Evolutionary conservation across 1,140 invertebrate species (phyloP), one percentile per base, ranked within the genome.

Genomic region (Panulirus ornatus): DNA sequence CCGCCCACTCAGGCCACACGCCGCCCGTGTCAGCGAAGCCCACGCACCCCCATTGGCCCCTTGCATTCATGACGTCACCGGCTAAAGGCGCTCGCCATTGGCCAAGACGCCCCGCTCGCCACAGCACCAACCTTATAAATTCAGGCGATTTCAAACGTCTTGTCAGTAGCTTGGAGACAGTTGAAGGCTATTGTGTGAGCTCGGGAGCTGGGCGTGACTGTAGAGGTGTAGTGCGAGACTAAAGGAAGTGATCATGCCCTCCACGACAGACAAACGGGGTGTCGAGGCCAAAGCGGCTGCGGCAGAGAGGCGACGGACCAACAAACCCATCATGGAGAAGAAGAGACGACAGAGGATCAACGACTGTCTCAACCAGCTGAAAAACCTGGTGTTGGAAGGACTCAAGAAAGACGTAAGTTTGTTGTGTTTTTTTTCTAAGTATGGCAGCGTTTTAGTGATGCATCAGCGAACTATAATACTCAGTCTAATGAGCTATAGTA

Each of bases 331-430:
- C 34, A 86, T 92, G 88, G 92, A 92, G 82, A 83, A 89, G 36
- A 92, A 91, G 44, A 85, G 98, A 92, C 95, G 98, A 88, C 98
- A 98, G 40, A 95, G 98, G 92, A 99, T 99, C 93, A 99, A 99
- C 94, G 96, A 98, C 92, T 98, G 97, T 93, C 95, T 99, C 54
- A 97, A 98, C 91, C 97, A 99, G 93, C 95, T 99, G 54, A 99
- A 99, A 94, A 96, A 96, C 58, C 71, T 91, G 70, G 84, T 91
- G 66, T 47, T 88, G 16, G 91, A 91, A 66, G 90, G 84, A 27
- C 90, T 91, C 1, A 91, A 91, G 63, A 91, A 97, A 98, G 96
- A 97, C 38, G 88, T 89, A 58, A 89, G 88, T 89, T 66, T 9
- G 27, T 38, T 47, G 38, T 19, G 51, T 54, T 22, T 54, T 54